Conservation (phyloP, 2,888 invertebrate genomes). For the Pheosia tremula region DNA sequence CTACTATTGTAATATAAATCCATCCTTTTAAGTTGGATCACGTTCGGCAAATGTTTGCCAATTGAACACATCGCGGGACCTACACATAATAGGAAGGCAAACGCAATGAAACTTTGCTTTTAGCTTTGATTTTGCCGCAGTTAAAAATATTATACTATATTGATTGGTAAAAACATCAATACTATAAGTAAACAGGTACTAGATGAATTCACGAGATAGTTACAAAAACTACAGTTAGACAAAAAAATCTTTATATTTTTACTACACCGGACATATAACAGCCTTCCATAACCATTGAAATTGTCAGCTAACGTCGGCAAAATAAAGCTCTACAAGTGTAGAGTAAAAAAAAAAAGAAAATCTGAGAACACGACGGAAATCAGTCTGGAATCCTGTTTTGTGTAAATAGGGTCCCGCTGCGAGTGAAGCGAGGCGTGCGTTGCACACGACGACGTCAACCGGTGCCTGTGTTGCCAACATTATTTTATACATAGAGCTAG, state of each 20-base stretch:
- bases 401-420: slow-evolving; percentile 42
- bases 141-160: background rate
- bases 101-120: slow-evolving; percentile 63
- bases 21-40: slow-evolving; percentile 73
- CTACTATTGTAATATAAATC: slow-evolving; percentile 67
- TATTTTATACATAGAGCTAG: background rate
- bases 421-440: slow-evolving; percentile 23
- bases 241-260: background rate
- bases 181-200: too few species aligned
- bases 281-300: background rate
- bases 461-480: background rate
- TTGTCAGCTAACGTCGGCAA: background rate
- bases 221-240: background rate
- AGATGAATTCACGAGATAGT: too few species aligned
- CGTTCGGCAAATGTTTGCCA: slow-evolving; percentile 76
- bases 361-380: slow-evolving; percentile 31
- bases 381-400: slow-evolving; percentile 38
- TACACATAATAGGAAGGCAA: slow-evolving; percentile 68
- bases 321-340: background rate
- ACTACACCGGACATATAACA: background rate
- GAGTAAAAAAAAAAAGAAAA: slow-evolving; percentile 28
- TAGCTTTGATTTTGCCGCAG: slow-evolving; percentile 47
- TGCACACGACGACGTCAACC: slow-evolving; percentile 21
- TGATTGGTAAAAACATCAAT: too few species aligned
- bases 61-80: slow-evolving; percentile 62